These are phyloP conservation scores for Dermolepida albohirtum DNA, from an alignment of 2,888 invertebrate species.

Conservation along the genomic window DNA sequence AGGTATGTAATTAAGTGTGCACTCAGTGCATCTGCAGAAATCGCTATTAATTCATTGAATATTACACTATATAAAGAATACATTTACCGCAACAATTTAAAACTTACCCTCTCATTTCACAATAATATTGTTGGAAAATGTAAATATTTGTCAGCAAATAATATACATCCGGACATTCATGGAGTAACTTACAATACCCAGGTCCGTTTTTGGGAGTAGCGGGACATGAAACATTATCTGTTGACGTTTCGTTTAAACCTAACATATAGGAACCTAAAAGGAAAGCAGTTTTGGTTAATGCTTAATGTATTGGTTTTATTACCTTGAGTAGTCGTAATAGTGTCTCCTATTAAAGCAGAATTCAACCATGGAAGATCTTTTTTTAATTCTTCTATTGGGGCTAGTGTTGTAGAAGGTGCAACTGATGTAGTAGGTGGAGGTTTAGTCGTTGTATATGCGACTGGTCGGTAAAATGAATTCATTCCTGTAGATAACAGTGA, in stretches of 20 bases:
- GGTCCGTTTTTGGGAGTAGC: slow-evolving; percentile 44
- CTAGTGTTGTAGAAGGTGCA: slow-evolving; percentile 11
- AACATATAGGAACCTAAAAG: slow-evolving; percentile 45
- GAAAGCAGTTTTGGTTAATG: neutral
- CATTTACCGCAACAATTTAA: neutral
- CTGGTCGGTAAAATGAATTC: neutral
- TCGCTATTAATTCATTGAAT: no score
- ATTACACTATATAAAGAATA: no score
- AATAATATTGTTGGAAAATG: slow-evolving; percentile 42
- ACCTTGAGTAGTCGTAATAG: slow-evolving; percentile 40
- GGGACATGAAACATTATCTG: slow-evolving; percentile 45
- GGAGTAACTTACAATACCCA: slow-evolving; percentile 47
- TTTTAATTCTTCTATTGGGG: slow-evolving; percentile 32
- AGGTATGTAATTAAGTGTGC: no score
- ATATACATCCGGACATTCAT: slow-evolving; percentile 41
- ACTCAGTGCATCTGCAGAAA: no score
- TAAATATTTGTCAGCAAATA: slow-evolving; percentile 40
- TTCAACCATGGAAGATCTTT: slow-evolving; percentile 39
- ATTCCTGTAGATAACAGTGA: neutral
- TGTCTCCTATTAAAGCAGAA: slow-evolving; percentile 23
- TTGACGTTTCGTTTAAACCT: slow-evolving; percentile 48
- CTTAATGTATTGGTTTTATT: neutral
- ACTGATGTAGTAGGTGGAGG: neutral
- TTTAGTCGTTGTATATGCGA: slow-evolving; percentile 2
- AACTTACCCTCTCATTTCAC: slow-evolving; percentile 41